Base-by-base conservation (phyloP, 1,140 invertebrate species). In the Achatina immaculata region DNA sequence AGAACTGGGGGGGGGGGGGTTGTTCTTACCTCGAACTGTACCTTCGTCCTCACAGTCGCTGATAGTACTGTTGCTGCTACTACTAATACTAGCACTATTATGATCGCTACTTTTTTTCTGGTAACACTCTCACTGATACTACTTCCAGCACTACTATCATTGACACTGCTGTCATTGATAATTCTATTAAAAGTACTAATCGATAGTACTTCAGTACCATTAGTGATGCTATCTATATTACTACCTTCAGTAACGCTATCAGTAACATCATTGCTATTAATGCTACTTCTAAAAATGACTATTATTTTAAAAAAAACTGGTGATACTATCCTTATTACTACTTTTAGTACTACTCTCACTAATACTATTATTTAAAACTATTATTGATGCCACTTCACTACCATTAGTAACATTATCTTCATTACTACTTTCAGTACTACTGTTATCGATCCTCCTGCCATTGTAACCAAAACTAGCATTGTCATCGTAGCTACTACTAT, bases 61-160 rank as follows among this genome's bases (percentile, higher is more conserved):
- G n/a, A n/a, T 28, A 28, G 6, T 66, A 28, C 11, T 66, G n/a
- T 28, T 66, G 11, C 62, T 48, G 19, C 19, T 48, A 48, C 45
- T 48, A 48, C 45, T 48, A 48, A 11, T 48, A 48, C 45, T 48
- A 34, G 7, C n/a, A 28, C n/a, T 66, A 66, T 9, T 28, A 24
- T 9, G 6, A 34, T 28, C n/a, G 11, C 62, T 66, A 28, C 62
- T 66, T 66, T n/a, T n/a, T n/a, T n/a, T n/a, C n/a, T n/a, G n/a
- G n/a, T n/a, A n/a, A n/a, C n/a, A n/a, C 62, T 66, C 9, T 66
- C n/a, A 66, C 62, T 66, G n/a, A 9, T 66, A 66, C n/a, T 66
- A 66, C 62, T 66, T 11, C 62, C n/a, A 66, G 6, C n/a, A 66
- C 62, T 66, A 66, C 62, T 66, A 66, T 36, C n/a, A 66, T 24